phyloP scores from a whole-genome alignment of 2,113 vertebrate genomes.

The Antigone vipio region DNA sequence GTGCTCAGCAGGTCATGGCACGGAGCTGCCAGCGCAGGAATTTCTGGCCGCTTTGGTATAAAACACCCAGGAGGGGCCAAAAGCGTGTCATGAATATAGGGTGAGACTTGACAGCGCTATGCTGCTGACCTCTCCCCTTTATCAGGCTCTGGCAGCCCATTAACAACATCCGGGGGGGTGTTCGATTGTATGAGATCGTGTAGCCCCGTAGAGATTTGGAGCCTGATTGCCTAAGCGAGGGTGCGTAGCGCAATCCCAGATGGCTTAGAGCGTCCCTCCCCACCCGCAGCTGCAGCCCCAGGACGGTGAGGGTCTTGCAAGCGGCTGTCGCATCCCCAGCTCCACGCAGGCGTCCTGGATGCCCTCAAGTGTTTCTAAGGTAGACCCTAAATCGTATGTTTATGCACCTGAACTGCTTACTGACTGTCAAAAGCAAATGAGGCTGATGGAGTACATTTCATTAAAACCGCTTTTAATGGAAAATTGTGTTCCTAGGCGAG shows the following conservation, averaged over 20 bases:
- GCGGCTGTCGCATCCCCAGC: background rate
- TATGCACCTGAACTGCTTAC: background rate
- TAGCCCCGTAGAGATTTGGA: background rate
- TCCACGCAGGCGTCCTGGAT: background rate
- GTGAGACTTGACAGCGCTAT: background rate
- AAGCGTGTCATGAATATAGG: background rate
- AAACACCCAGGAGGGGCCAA: background rate
- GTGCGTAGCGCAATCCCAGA: background rate
- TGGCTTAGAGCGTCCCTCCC: too few species aligned
- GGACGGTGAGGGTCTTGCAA: background rate
- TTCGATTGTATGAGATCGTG: background rate
- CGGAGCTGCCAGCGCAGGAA: rapidly evolving
- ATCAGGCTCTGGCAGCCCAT: background rate
- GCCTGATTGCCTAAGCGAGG: background rate
- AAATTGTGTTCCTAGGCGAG: background rate
- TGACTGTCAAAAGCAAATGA: background rate
- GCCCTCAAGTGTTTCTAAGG: background rate
- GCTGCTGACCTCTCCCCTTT: background rate
- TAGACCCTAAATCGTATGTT: background rate
- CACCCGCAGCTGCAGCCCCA: background rate
- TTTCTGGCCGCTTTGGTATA: background rate
- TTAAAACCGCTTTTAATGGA: constrained; percentile 32
- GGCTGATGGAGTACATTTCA: background rate
- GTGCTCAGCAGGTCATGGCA: background rate
- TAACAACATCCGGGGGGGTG: background rate